A percentile compares a stretch with the other conserved stretches of the same genome.
Conservation (phyloP, 2,113 vertebrate species). For the Solea senegalensis region DNA sequence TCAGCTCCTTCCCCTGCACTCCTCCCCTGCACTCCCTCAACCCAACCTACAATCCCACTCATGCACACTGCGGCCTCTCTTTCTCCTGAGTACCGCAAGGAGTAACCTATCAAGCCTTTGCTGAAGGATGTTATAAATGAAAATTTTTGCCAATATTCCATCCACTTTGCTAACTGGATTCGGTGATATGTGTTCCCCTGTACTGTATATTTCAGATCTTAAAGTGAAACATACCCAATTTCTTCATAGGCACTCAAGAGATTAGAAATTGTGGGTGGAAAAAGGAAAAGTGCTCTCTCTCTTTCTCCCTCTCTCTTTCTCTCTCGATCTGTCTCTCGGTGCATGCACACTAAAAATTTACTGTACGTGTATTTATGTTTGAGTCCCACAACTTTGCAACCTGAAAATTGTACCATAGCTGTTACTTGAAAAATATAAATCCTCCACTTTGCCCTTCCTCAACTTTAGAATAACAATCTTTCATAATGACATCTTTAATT, state of each 20-base stretch:
- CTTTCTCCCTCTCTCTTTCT: not conserved
- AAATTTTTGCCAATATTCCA: slow-evolving; percentile 97
- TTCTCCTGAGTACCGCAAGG: slow-evolving; percentile 94
- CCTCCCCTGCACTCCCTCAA: slow-evolving; percentile 71
- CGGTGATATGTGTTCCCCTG: slow-evolving; percentile 93
- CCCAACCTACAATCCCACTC: slow-evolving; percentile 73
- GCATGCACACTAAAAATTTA: not conserved
- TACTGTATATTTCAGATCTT: slow-evolving; percentile 43
- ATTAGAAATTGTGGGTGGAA: slow-evolving; percentile 42
- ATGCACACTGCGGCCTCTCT: slow-evolving; percentile 80
- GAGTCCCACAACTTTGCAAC: slow-evolving; percentile 22
- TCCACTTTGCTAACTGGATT: slow-evolving; percentile 93
- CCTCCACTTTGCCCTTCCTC: not conserved
- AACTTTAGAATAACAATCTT: not conserved
- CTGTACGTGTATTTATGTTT: slow-evolving; percentile 6
- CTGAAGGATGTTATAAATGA: slow-evolving; percentile 99
- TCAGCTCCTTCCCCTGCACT: slow-evolving; percentile 73
- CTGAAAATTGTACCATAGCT: slow-evolving; percentile 18
- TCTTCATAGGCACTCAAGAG: slow-evolving; percentile 21
- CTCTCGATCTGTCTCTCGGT: slow-evolving; percentile 1
- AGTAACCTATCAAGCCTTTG: slow-evolving; percentile 99
- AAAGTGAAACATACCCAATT: slow-evolving; percentile 11
- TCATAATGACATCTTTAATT: not conserved
- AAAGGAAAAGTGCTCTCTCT: slow-evolving; percentile 10
- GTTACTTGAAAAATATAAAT: slow-evolving; percentile 4